Percentiles rank a stretch among this genome's conserved stretches.
phyloP scores from a whole-genome alignment of 2,113 vertebrate species.

The Neotragus moschatus region DNA sequence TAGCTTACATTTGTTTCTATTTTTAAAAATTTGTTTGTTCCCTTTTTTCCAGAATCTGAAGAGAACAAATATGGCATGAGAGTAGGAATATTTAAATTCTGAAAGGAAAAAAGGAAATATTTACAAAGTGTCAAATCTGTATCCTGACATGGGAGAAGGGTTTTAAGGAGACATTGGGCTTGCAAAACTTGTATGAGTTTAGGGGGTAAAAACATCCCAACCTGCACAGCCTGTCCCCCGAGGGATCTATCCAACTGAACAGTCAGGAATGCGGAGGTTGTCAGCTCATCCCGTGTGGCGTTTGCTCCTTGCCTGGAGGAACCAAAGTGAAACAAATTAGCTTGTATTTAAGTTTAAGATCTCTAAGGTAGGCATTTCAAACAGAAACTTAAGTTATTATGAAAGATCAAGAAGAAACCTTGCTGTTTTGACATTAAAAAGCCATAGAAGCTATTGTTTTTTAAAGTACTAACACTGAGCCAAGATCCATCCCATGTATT shows the following conservation, averaged over 20 bases:
- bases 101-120: neutral
- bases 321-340: neutral
- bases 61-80: neutral
- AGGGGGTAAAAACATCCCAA: conserved; percentile 48
- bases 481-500: neutral
- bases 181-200: neutral
- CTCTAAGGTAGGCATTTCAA: neutral
- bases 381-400: neutral
- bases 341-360: neutral
- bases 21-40: neutral
- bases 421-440: neutral
- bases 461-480: neutral
- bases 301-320: conserved; percentile 89
- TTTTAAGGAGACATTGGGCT: neutral
- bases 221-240: conserved; percentile 89
- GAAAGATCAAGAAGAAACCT: neutral
- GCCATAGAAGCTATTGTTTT: neutral
- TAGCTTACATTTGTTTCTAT: neutral
- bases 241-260: conserved; percentile 89
- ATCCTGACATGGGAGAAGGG: neutral
- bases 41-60: neutral
- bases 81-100: neutral
- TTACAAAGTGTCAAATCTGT: neutral
- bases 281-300: conserved; percentile 88
- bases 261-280: conserved; percentile 91